Percentiles rank a stretch among this genome's conserved stretches.
Conservation (phyloP, 1,140 invertebrate genomes). For the Radopholus similis region DNA sequence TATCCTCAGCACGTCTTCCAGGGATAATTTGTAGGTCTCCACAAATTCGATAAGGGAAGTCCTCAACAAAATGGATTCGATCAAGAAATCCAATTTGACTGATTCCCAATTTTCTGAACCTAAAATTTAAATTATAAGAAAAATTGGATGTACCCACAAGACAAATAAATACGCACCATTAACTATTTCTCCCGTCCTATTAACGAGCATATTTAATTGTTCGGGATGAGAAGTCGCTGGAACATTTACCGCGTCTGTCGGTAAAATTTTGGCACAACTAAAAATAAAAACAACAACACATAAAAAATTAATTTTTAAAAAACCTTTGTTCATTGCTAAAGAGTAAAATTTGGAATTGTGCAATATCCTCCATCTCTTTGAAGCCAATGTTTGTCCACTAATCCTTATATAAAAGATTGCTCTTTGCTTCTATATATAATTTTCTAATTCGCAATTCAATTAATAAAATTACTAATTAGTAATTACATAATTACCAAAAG, state of each 20-base stretch:
- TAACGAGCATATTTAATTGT: slow-evolving; percentile 26
- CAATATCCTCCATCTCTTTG: too few species aligned
- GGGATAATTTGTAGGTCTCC: slow-evolving; percentile 35
- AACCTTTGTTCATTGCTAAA: not conserved
- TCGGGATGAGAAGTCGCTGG: slow-evolving; percentile 15
- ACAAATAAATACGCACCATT: slow-evolving; percentile 1
- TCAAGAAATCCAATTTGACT: slow-evolving; percentile 50
- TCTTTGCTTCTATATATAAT: too few species aligned
- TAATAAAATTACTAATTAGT: too few species aligned
- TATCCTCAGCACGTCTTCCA: slow-evolving; percentile 44
- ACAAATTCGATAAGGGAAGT: slow-evolving; percentile 44
- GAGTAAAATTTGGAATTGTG: slow-evolving; percentile 4
- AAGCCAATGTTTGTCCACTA: too few species aligned
- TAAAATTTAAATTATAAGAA: not conserved
- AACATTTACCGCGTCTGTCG: slow-evolving; percentile 16
- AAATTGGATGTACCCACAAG: not conserved
- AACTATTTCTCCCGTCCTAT: not conserved
- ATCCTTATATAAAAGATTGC: too few species aligned
- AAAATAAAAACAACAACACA: not conserved
- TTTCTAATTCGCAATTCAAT: too few species aligned
- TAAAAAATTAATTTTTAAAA: not conserved
- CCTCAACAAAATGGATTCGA: slow-evolving; percentile 42
- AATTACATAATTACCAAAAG: too few species aligned
- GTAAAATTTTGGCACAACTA: not conserved
- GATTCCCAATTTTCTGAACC: slow-evolving; percentile 48